Percentiles rank a stretch among this genome's conserved stretches.
phyloP scores from a whole-genome alignment of 92 coral and sea anemone species.

The Pocillopora grandis region DNA sequence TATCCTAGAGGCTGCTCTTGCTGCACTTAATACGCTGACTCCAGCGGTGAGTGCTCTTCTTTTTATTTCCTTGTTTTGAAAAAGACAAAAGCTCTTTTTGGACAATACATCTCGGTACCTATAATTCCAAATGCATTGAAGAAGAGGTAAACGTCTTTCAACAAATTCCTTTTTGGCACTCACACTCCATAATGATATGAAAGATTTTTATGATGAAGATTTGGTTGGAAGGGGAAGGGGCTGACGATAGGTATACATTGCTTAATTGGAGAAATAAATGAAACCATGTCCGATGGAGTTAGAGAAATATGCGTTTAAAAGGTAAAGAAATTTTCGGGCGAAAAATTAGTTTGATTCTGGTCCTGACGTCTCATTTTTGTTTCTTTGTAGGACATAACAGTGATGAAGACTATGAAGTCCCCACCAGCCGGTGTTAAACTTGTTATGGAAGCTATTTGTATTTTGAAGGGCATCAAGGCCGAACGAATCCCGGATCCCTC shows the following conservation, averaged over 20 bases:
- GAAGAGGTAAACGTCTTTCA: no score
- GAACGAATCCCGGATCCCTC: slow-evolving; percentile 99
- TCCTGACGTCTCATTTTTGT: background rate
- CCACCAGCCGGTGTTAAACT: slow-evolving; percentile 98
- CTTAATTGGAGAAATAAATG: no score
- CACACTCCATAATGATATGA: no score
- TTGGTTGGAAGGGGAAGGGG: no score
- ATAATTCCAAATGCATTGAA: no score
- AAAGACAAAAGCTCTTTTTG: no score
- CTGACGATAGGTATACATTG: no score
- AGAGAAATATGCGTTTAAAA: no score
- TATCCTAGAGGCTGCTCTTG: slow-evolving; percentile 91
- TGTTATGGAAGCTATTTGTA: slow-evolving; percentile 99
- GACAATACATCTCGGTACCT: background rate
- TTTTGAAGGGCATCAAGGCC: slow-evolving; percentile 91
- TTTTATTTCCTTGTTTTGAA: background rate
- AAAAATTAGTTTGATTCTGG: background rate
- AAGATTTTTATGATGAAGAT: no score
- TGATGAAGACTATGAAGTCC: slow-evolving; percentile 94
- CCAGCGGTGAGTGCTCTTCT: slow-evolving; percentile 61
- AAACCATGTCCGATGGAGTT: no score
- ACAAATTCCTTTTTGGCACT: no score
- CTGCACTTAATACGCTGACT: slow-evolving; percentile 97
- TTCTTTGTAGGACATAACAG: slow-evolving; percentile 81
- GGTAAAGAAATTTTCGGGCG: background rate